These are phyloP conservation scores for Pygoscelis antarcticus DNA, from an alignment of 2,113 vertebrate species.

Conservation along the genomic window DNA sequence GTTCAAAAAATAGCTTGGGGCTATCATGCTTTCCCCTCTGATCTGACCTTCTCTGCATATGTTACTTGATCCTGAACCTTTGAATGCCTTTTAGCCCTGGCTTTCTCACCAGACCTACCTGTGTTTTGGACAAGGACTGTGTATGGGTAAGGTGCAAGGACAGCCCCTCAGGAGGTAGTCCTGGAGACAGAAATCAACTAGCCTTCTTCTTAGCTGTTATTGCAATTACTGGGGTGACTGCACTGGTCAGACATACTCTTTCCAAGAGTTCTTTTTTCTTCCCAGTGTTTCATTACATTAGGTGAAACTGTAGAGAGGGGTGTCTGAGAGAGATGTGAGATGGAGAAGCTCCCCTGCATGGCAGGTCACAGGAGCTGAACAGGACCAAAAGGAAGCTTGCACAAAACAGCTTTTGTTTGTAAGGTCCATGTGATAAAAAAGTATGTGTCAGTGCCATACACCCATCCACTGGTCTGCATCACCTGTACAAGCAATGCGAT, in stretches of 20 bases:
- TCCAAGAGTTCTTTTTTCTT: neutral
- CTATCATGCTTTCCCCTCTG: neutral
- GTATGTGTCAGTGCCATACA: slow-evolving; percentile 30
- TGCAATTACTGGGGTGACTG: neutral
- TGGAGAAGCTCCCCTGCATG: slow-evolving; percentile 4
- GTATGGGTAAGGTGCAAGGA: neutral
- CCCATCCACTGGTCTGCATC: slow-evolving; percentile 16
- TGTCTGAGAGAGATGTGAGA: neutral
- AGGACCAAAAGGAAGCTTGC: neutral
- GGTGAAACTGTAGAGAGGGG: neutral
- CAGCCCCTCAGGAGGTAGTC: neutral
- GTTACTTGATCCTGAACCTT: neutral
- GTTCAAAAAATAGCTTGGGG: neutral
- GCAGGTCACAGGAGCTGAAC: neutral
- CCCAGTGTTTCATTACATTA: neutral
- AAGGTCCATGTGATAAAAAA: neutral
- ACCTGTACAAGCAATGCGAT: neutral
- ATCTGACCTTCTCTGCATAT: neutral
- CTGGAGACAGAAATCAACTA: neutral
- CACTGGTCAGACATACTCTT: neutral
- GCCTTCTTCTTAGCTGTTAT: neutral
- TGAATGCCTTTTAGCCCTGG: neutral
- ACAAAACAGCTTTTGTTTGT: slow-evolving; percentile 48
- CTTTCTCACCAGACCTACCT: neutral
- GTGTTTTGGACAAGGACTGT: neutral